Conservation (phyloP, 2,888 invertebrate species). For the Troides helena region DNA sequence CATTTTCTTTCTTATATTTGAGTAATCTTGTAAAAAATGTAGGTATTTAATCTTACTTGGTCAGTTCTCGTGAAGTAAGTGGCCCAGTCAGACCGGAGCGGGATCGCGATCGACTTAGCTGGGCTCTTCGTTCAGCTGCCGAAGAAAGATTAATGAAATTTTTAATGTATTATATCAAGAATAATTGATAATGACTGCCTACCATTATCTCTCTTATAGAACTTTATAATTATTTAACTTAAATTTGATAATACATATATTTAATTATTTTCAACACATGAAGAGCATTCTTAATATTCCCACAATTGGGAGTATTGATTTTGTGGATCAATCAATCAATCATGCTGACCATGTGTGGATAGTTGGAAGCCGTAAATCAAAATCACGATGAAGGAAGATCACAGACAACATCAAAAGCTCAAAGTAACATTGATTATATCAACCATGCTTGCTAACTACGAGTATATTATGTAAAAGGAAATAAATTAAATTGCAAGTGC, state of each 20-base stretch:
- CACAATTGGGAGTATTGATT: too few species aligned
- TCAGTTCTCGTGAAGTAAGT: slow-evolving; percentile 83
- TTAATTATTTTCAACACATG: too few species aligned
- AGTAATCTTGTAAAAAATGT: too few species aligned
- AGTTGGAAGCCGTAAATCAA: too few species aligned
- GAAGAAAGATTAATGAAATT: slow-evolving; percentile 29
- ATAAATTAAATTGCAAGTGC: neutral
- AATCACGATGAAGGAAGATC: neutral
- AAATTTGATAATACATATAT: too few species aligned
- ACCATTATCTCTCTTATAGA: too few species aligned
- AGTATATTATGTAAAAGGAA: neutral
- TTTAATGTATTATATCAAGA: neutral
- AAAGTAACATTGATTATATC: neutral
- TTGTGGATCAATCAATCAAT: too few species aligned
- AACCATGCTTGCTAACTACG: slow-evolving; percentile 2
- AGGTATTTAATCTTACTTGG: slow-evolving; percentile 79
- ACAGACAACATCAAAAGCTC: slow-evolving; percentile 42
- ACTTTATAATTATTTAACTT: too few species aligned
- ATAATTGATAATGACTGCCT: neutral
- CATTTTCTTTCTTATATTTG: too few species aligned
- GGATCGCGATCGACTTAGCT: slow-evolving; percentile 92
- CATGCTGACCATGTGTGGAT: too few species aligned
- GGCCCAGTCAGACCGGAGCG: slow-evolving; percentile 87
- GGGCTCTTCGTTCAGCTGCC: slow-evolving; percentile 93
- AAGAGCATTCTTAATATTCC: too few species aligned